Evolutionary conservation across 1,140 invertebrate species (phyloP), one percentile per base, ranked within the genome.

Genomic region (Drosophila truncata): DNA sequence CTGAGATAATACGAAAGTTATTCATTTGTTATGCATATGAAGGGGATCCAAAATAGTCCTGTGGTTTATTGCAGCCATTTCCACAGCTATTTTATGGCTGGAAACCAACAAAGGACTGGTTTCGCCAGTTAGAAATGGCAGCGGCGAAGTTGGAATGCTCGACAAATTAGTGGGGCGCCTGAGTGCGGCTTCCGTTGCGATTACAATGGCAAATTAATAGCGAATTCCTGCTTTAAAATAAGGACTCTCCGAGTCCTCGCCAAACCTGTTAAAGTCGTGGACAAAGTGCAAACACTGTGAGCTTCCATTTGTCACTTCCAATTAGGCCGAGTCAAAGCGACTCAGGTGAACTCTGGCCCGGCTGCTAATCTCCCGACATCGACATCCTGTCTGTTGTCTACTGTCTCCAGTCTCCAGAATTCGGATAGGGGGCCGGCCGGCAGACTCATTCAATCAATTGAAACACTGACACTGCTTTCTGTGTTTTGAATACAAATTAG

Each of bases 401-500:
- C 14, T 25, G 52, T 55, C 52, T 54, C 31, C 52, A 23, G 18
- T 52, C 42, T 55, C 50, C 58, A 49, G 39, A 63, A 29, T 33
- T 29, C 27, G 37, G 35, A 23, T 54, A 16, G 27, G 31, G 54
- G 46, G 41, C 44, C 49, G 47, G 35, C 47, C 41, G 20, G 52
- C 64, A 78, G 77, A 69, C 59, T 69, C 77, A 90, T 88, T 90
- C 84, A 88, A 88, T 88, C 84, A 88, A 88, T 81, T 88, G 73
- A 71, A 84, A 71, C 74, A 70, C 80, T 66, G 77, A 76, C 74
- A 65, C 62, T 72, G 78, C 78, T 72, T 52, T 77, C 57, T 83
- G 62, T 79, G 85, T 81, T 79, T 90, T 90, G 85, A 90, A 90
- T 90, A 90, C 85, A 90, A 90, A 90, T 91, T 91, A 91, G 78